Percentiles rank a stretch among this genome's conserved stretches.
These are phyloP conservation scores for Eumacrocentrus americanus DNA, from an alignment of 2,888 invertebrate genomes.

Conservation along the genomic window DNA sequence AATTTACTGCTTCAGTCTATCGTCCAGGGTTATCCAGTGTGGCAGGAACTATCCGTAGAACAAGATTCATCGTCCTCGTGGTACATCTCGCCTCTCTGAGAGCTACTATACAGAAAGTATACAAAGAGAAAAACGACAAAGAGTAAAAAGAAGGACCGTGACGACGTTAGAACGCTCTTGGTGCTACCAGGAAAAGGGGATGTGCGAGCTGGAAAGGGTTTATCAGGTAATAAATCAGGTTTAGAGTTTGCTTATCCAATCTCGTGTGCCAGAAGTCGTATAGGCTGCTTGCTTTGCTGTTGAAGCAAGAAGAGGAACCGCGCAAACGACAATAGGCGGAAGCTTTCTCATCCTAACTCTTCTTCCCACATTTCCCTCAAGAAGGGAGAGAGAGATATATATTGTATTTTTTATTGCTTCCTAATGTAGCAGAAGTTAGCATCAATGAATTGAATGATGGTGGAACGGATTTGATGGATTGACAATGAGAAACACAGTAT, in stretches of 20 bases:
- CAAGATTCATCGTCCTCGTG: constrained; percentile 8
- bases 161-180: background rate
- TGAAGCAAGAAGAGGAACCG: too few relatives aligned
- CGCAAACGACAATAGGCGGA: background rate
- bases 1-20: background rate
- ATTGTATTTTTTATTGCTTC: too few relatives aligned
- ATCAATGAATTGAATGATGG: too few relatives aligned
- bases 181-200: background rate
- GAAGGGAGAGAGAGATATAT: background rate
- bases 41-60: constrained; percentile 5
- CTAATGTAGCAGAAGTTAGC: too few relatives aligned
- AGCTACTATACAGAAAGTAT: background rate
- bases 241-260: constrained; percentile 28
- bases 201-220: constrained; percentile 20
- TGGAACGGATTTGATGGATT: too few relatives aligned
- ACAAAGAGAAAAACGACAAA: background rate
- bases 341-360: background rate
- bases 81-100: background rate
- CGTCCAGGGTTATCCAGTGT: constrained; percentile 2
- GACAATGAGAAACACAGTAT: too few relatives aligned
- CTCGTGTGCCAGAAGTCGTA: constrained; percentile 12
- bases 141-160: background rate
- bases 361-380: background rate
- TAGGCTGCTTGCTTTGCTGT: background rate
- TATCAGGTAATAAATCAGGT: constrained; percentile 28